These are phyloP conservation scores for Mustelus asterias DNA, from an alignment of 2,113 vertebrate species.

Conservation along the genomic window DNA sequence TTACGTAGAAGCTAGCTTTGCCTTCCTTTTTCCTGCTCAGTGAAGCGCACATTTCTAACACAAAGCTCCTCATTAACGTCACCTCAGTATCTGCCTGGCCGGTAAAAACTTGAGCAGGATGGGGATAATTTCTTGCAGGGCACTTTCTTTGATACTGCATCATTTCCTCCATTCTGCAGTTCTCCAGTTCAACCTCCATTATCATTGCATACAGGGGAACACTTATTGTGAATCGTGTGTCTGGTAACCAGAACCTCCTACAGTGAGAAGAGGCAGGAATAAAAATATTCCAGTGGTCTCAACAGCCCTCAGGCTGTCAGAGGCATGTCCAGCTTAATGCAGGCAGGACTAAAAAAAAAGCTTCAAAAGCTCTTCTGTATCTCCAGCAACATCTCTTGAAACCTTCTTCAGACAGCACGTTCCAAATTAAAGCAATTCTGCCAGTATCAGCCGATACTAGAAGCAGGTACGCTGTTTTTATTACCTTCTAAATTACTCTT, in stretches of 20 bases:
- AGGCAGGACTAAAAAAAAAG: background rate
- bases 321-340: background rate
- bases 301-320: background rate
- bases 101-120: background rate
- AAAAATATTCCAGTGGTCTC: background rate
- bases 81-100: background rate
- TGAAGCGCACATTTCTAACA: background rate
- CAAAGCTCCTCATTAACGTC: background rate
- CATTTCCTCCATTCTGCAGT: background rate
- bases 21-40: background rate
- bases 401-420: background rate
- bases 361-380: background rate
- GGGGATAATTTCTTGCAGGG: background rate
- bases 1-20: background rate
- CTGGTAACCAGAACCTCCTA: background rate
- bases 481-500: constrained; percentile 22
- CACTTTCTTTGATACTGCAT: background rate
- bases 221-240: background rate
- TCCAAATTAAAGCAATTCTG: constrained; percentile 6
- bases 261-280: background rate
- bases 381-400: constrained; percentile 22
- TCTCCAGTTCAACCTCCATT: background rate
- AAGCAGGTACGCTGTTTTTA: background rate
- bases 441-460: background rate
- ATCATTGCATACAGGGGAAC: background rate